These are phyloP conservation scores for Heliconius congener DNA, from an alignment of 1,140 invertebrate species.

Conservation along the genomic window DNA sequence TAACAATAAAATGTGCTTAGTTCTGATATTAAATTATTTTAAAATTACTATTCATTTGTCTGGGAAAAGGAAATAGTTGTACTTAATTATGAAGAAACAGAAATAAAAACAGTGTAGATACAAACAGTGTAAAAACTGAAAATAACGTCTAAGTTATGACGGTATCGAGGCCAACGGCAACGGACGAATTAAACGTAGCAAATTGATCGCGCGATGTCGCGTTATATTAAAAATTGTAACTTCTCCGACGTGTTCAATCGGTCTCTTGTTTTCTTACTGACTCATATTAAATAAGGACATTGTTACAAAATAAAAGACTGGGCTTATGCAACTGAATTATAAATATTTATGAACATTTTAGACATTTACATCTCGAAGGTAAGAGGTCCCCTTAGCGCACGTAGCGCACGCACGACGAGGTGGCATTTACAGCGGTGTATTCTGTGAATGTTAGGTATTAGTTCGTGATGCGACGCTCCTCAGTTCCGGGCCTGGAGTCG, in stretches of 20 bases:
- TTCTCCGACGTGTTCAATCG: not conserved
- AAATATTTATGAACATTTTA: not conserved
- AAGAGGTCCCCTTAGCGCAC: not conserved
- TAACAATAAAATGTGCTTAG: no score
- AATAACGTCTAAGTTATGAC: no score
- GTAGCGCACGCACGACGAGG: not conserved
- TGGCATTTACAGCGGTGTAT: not conserved
- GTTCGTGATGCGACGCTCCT: not conserved
- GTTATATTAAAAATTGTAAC: not conserved
- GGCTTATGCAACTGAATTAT: not conserved
- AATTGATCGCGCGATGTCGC: not conserved
- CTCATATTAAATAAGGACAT: not conserved
- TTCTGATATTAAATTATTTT: no score
- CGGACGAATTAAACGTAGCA: not conserved
- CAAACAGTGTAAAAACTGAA: no score
- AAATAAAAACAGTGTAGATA: no score
- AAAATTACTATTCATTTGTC: no score
- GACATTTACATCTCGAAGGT: not conserved
- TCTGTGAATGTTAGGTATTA: not conserved
- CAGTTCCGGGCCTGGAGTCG: not conserved
- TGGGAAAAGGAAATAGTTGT: no score
- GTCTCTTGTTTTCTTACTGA: not conserved
- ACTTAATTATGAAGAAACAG: no score
- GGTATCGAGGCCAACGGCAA: not conserved
- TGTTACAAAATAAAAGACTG: not conserved